A percentile compares a stretch with the other conserved stretches of the same genome.
phyloP scores from a whole-genome alignment of 2,888 invertebrate species.

The Sisyra nigra region DNA sequence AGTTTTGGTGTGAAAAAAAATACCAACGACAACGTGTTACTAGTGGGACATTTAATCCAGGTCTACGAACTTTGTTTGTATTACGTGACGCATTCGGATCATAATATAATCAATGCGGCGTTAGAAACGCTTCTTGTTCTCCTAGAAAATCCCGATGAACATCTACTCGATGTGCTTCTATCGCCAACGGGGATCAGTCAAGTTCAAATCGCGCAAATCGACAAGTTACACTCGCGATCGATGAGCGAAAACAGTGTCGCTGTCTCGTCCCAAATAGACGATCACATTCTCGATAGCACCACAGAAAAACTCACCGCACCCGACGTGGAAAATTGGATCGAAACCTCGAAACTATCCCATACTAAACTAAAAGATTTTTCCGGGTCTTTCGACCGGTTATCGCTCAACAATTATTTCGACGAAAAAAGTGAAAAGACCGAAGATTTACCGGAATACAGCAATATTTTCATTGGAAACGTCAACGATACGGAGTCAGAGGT shows the following conservation, averaged over 20 bases:
- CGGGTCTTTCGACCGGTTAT: conserved; percentile 13
- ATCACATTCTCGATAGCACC: conserved; percentile 23
- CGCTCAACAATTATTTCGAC: conserved; percentile 8
- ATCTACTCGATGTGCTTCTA: conserved; percentile 34
- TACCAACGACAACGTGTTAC: conserved; percentile 21
- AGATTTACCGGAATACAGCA: conserved; percentile 14
- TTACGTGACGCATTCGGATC: conserved; percentile 55
- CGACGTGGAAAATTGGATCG: conserved; percentile 27
- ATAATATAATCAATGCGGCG: conserved; percentile 76
- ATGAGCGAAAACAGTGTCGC: conserved; percentile 34
- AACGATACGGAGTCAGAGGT: conserved; percentile 8
- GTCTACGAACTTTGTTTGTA: conserved; percentile 62
- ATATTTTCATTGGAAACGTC: conserved; percentile 15
- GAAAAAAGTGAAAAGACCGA: conserved; percentile 3
- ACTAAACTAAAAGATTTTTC: conserved; percentile 14
- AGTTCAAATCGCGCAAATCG: conserved; percentile 25
- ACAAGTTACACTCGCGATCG: conserved; percentile 30
- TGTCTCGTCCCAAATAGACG: conserved; percentile 22
- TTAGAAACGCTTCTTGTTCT: conserved; percentile 60
- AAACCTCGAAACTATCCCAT: conserved; percentile 24
- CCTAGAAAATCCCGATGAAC: conserved; percentile 34
- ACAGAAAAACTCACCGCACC: conserved; percentile 21
- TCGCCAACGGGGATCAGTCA: conserved; percentile 29
- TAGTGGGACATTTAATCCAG: conserved; percentile 33
- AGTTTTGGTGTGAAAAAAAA: conserved; percentile 22